These are phyloP conservation scores for Phyllotreta striolata DNA, from an alignment of 2,888 invertebrate species.

Conservation along the genomic window DNA sequence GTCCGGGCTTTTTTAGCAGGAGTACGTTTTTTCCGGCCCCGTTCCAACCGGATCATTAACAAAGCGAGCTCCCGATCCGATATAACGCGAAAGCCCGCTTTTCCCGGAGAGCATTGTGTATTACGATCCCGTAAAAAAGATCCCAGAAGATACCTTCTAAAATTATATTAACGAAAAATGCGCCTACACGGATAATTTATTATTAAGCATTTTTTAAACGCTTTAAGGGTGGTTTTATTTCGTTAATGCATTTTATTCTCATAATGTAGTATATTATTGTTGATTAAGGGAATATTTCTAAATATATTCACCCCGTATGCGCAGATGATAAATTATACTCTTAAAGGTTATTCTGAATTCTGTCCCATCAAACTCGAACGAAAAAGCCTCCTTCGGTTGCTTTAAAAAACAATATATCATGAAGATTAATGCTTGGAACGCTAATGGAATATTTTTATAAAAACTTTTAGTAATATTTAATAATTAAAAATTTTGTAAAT, in stretches of 20 bases:
- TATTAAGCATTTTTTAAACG: too few relatives aligned
- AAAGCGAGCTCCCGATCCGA: constrained; percentile 3
- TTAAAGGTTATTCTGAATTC: too few relatives aligned
- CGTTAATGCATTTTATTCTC: too few relatives aligned
- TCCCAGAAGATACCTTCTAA: not conserved
- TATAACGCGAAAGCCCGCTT: not conserved
- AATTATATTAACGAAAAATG: too few relatives aligned
- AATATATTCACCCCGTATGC: too few relatives aligned
- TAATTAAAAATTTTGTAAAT: too few relatives aligned
- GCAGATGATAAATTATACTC: too few relatives aligned
- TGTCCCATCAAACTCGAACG: not conserved
- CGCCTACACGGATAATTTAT: too few relatives aligned
- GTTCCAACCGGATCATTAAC: constrained; percentile 7
- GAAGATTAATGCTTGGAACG: constrained; percentile 1
- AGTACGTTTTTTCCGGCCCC: constrained; percentile 3
- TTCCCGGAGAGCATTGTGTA: not conserved
- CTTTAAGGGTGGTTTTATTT: too few relatives aligned
- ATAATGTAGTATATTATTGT: too few relatives aligned
- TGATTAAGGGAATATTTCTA: too few relatives aligned
- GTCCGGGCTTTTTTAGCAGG: not conserved
- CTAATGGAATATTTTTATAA: too few relatives aligned
- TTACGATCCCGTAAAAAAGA: constrained; percentile 1
- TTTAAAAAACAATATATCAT: constrained; percentile 13
- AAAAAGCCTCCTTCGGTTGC: constrained; percentile 8
- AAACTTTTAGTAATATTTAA: not conserved